A percentile compares a stretch with the other conserved stretches of the same genome.
phyloP scores from a whole-genome alignment of 1,140 invertebrate genomes.

The Lasioglossum baleicum region DNA sequence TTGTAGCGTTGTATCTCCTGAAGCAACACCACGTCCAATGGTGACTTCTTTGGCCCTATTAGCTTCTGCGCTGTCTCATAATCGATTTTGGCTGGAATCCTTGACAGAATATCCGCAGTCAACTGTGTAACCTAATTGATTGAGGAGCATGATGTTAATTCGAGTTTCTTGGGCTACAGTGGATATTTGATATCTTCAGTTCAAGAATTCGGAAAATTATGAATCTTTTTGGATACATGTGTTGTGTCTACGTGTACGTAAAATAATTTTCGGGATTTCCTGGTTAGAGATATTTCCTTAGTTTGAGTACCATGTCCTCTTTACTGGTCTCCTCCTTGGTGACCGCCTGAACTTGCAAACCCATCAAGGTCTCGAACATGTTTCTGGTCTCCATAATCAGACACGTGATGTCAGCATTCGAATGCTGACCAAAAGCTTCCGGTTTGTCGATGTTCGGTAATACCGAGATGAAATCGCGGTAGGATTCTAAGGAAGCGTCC shows the following conservation, averaged over 20 bases:
- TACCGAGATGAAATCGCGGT: slow-evolving; percentile 88
- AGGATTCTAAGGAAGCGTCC: slow-evolving; percentile 89
- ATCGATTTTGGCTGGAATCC: slow-evolving; percentile 87
- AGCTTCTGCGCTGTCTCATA: slow-evolving; percentile 87
- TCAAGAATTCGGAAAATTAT: too few relatives aligned
- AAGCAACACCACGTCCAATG: slow-evolving; percentile 89
- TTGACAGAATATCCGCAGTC: slow-evolving; percentile 85
- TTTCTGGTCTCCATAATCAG: slow-evolving; percentile 87
- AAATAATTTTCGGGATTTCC: background rate
- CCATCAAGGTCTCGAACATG: slow-evolving; percentile 90
- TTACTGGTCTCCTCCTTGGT: slow-evolving; percentile 80
- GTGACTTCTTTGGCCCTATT: slow-evolving; percentile 85
- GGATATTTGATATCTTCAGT: too few relatives aligned
- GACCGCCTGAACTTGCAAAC: slow-evolving; percentile 86
- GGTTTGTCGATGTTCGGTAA: slow-evolving; percentile 89
- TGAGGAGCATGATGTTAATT: too few relatives aligned
- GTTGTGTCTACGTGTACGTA: too few relatives aligned
- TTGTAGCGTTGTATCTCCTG: slow-evolving; percentile 89
- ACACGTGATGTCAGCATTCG: slow-evolving; percentile 94
- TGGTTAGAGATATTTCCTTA: too few relatives aligned
- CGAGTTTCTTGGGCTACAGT: too few relatives aligned
- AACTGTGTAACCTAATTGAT: slow-evolving; percentile 84
- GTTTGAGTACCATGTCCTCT: slow-evolving; percentile 84
- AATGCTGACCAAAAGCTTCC: slow-evolving; percentile 93
- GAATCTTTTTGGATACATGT: background rate